These are phyloP conservation scores for Zeugodacus cucurbitae DNA, from an alignment of 1,140 invertebrate species.

Conservation along the genomic window DNA sequence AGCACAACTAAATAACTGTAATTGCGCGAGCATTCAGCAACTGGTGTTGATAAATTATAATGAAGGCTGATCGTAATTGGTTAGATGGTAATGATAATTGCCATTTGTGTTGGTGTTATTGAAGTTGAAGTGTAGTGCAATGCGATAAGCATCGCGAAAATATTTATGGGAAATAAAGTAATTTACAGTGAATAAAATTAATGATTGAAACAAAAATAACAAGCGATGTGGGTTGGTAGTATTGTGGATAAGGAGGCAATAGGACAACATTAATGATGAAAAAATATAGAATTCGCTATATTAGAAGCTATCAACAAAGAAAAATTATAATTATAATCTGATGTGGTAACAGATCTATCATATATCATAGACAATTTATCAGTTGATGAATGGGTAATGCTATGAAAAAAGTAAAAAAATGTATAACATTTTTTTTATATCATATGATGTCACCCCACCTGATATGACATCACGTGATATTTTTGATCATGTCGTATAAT, in stretches of 20 bases:
- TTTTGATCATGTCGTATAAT: too few relatives aligned
- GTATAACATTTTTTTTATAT: too few relatives aligned
- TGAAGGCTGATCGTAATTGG: slow-evolving; percentile 45
- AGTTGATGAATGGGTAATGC: too few relatives aligned
- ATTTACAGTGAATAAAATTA: background rate
- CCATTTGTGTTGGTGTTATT: background rate
- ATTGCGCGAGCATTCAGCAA: slow-evolving; percentile 42
- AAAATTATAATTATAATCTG: too few relatives aligned
- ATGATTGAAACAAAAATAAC: background rate
- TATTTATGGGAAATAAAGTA: background rate
- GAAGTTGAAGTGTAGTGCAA: background rate
- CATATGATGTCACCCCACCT: too few relatives aligned
- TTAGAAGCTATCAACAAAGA: too few relatives aligned
- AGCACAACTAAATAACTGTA: slow-evolving; percentile 11
- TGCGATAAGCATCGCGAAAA: background rate
- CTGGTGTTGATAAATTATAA: slow-evolving; percentile 50
- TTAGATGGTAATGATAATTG: slow-evolving; percentile 26
- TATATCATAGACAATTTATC: too few relatives aligned
- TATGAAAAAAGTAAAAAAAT: too few relatives aligned
- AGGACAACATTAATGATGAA: too few relatives aligned
- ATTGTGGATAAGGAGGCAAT: background rate
- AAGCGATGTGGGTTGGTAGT: background rate
- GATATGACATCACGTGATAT: too few relatives aligned
- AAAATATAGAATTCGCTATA: too few relatives aligned
- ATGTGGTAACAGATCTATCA: too few relatives aligned